A percentile compares a stretch with the other conserved stretches of the same genome.
Evolutionary conservation across 1,140 invertebrate genomes (phyloP).

Genomic region (Musca vetustissima): DNA sequence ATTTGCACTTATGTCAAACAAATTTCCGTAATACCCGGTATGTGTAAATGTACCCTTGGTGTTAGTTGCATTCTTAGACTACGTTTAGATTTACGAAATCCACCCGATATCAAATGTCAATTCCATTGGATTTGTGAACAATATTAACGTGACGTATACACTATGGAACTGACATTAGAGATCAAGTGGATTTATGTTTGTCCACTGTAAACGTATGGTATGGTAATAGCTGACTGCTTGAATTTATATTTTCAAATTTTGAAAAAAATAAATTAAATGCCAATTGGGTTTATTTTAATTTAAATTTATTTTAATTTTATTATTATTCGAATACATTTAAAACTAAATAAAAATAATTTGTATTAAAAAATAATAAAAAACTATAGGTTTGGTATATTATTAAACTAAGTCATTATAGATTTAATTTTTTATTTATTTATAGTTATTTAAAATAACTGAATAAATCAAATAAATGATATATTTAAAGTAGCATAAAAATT

Average conservation of each 20-base stretch:
- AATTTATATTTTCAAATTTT: constrained; percentile 2
- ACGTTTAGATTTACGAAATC: too few relatives aligned
- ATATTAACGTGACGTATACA: too few relatives aligned
- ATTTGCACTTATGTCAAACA: too few relatives aligned
- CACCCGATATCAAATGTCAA: too few relatives aligned
- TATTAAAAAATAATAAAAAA: neutral
- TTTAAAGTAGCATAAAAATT: neutral
- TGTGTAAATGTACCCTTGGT: too few relatives aligned
- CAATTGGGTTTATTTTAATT: constrained; percentile 6
- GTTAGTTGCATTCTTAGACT: too few relatives aligned
- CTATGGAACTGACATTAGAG: too few relatives aligned
- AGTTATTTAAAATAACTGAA: constrained; percentile 25
- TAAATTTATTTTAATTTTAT: neutral
- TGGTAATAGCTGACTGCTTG: neutral
- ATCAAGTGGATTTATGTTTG: too few relatives aligned
- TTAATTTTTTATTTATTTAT: constrained; percentile 1
- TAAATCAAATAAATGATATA: neutral
- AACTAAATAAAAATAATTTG: constrained; percentile 10
- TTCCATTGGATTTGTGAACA: too few relatives aligned
- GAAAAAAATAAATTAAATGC: constrained; percentile 19
- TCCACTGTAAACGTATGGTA: too few relatives aligned
- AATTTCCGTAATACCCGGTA: too few relatives aligned
- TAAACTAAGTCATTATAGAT: neutral
- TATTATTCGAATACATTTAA: neutral
- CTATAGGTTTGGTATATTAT: neutral